Conservation (phyloP, 64 coral and sea anemone genomes). For the Trachythela sp. region DNA sequence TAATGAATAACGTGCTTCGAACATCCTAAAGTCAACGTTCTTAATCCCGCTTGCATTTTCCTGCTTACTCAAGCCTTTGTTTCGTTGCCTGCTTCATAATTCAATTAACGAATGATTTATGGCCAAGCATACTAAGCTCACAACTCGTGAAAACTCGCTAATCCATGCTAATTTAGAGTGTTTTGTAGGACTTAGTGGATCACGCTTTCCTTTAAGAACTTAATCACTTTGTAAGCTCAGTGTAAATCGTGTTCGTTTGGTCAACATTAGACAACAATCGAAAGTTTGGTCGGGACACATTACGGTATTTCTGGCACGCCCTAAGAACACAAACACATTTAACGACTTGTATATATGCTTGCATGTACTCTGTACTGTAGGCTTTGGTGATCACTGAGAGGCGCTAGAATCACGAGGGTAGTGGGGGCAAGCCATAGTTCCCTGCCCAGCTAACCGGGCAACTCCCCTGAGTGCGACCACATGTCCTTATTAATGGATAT, state of each 20-base stretch:
- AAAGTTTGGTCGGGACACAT: too few species aligned
- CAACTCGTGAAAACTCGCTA: not conserved
- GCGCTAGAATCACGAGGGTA: too few species aligned
- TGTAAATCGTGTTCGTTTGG: not conserved
- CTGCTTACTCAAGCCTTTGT: not conserved
- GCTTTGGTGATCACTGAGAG: too few species aligned
- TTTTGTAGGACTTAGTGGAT: not conserved
- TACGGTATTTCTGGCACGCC: too few species aligned
- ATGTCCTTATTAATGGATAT: too few species aligned
- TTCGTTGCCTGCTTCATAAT: not conserved
- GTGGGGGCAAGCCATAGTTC: too few species aligned
- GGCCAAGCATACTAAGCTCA: not conserved
- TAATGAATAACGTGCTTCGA: not conserved
- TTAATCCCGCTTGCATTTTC: not conserved
- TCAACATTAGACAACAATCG: too few species aligned
- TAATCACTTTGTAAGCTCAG: not conserved
- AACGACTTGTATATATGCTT: too few species aligned
- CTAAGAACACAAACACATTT: too few species aligned
- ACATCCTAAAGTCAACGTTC: not conserved
- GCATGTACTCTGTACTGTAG: too few species aligned
- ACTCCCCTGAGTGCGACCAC: too few species aligned
- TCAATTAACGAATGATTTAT: constrained; percentile 2
- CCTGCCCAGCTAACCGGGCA: too few species aligned
- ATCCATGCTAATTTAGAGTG: not conserved
- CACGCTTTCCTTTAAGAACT: not conserved